These are phyloP conservation scores for Melanerpes aurifrons DNA, from an alignment of 2,113 vertebrate species.

Conservation along the genomic window DNA sequence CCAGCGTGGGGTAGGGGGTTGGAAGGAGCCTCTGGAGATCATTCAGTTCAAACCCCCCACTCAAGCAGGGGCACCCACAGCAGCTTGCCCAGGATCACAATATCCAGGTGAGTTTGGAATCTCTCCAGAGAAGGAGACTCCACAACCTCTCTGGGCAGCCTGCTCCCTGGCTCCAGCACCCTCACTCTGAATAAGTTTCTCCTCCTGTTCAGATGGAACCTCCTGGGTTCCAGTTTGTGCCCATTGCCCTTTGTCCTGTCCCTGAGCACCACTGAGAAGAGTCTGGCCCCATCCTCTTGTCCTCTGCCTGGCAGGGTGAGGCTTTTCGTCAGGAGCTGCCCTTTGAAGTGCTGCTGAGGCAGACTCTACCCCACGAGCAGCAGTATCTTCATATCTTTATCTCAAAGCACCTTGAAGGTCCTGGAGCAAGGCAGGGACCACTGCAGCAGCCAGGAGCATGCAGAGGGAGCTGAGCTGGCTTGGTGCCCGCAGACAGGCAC, in stretches of 20 bases:
- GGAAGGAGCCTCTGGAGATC: not conserved
- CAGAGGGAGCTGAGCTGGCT: not conserved
- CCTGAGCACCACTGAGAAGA: not conserved
- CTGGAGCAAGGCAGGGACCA: not conserved
- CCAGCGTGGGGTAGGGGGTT: not conserved
- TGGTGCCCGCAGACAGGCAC: not conserved
- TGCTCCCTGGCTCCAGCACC: not conserved
- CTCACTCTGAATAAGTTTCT: not conserved
- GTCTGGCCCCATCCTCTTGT: not conserved
- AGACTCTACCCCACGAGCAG: not conserved
- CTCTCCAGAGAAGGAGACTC: not conserved
- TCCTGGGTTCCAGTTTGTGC: no score
- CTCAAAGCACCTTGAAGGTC: not conserved
- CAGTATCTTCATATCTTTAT: not conserved
- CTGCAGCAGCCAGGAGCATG: fast-evolving
- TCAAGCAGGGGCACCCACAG: not conserved
- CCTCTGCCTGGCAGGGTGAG: not conserved
- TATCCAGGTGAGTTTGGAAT: not conserved
- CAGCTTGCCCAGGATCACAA: not conserved
- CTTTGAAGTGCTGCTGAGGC: not conserved
- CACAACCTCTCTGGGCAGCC: not conserved
- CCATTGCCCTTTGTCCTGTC: no score
- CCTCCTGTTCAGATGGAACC: not conserved
- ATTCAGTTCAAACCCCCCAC: not conserved
- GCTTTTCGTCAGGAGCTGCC: not conserved